These are phyloP conservation scores for Odobenus rosmarus DNA, from an alignment of 2,113 vertebrate species.

Conservation along the genomic window DNA sequence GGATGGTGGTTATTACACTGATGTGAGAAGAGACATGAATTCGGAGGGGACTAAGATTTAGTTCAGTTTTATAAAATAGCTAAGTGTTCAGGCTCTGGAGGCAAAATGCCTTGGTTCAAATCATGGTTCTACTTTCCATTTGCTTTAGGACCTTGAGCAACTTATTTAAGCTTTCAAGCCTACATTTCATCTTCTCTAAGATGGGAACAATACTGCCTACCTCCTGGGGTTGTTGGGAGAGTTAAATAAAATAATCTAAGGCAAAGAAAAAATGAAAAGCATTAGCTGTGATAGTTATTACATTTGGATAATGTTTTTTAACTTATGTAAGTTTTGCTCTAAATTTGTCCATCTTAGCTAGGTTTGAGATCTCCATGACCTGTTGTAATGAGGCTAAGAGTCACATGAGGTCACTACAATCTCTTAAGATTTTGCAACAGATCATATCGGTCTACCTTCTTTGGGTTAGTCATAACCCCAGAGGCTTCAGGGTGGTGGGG, in stretches of 20 bases:
- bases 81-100: not conserved
- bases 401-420: slow-evolving; percentile 14
- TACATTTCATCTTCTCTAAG: not conserved
- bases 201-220: not conserved
- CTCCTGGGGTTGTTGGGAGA: not conserved
- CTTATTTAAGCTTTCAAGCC: not conserved
- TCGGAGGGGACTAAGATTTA: not conserved
- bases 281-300: not conserved
- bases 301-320: not conserved
- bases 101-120: not conserved
- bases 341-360: not conserved
- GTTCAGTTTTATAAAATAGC: not conserved
- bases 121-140: not conserved
- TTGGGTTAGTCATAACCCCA: not conserved
- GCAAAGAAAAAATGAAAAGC: not conserved
- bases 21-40: not conserved
- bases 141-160: not conserved
- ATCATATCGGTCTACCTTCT: slow-evolving; percentile 16
- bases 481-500: not conserved
- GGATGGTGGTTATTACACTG: not conserved
- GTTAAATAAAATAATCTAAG: not conserved
- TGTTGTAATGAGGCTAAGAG: not conserved
- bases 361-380: not conserved
- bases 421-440: slow-evolving; percentile 22
- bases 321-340: not conserved